Conservation (phyloP, 2,113 vertebrate species). For the Struthidea cinerea region DNA sequence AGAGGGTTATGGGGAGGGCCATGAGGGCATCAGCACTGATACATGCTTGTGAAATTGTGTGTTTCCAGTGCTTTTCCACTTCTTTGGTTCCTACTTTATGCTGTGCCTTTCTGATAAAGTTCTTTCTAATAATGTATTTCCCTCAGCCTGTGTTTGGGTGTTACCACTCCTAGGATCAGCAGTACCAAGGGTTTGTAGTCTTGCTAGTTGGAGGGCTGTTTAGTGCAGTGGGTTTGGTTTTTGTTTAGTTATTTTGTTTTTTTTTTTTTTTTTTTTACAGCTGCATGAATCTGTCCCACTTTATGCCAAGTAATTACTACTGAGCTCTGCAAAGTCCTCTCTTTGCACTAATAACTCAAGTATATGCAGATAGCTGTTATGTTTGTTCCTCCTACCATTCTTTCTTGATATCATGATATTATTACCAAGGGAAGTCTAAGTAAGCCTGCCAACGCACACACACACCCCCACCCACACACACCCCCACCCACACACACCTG, state of each 20-base stretch:
- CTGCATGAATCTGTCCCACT: neutral
- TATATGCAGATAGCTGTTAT: neutral
- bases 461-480: neutral
- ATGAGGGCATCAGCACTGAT: no score
- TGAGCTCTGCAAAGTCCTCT: neutral
- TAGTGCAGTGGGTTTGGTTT: neutral
- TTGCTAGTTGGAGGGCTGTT: neutral
- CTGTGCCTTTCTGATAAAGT: neutral
- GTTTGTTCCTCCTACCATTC: neutral
- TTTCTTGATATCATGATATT: neutral
- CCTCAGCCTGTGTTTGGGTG: neutral
- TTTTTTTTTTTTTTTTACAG: neutral
- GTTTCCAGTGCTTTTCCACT: neutral
- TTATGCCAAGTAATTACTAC: neutral
- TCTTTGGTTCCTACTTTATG: neutral
- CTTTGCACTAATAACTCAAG: neutral
- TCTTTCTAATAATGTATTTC: neutral
- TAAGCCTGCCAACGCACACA: neutral
- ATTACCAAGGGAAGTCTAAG: neutral
- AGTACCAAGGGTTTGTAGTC: neutral
- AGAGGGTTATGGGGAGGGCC: neutral
- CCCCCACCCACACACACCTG: fast-evolving
- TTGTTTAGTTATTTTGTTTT: no score
- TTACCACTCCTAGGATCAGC: neutral
- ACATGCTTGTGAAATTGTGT: fast-evolving